Conservation (phyloP, 2,113 vertebrate genomes). For the Hippocampus abdominalis region DNA sequence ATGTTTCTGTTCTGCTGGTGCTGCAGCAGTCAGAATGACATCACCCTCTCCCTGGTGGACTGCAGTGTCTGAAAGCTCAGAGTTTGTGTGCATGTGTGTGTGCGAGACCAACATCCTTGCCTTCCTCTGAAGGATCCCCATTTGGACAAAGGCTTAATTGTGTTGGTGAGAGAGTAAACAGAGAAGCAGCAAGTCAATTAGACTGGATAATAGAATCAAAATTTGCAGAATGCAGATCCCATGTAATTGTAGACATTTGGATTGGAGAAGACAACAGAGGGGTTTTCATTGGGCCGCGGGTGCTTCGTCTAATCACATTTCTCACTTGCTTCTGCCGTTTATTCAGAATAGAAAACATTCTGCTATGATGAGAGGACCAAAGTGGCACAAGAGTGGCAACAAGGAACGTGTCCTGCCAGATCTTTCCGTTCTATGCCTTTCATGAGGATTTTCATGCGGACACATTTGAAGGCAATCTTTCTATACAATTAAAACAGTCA, state of each 20-base stretch:
- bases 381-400: not conserved
- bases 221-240: not conserved
- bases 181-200: not conserved
- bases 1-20: constrained; percentile 41
- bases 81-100: constrained; percentile 19
- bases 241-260: constrained; percentile 5
- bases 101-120: not conserved
- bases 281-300: not conserved
- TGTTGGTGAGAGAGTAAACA: constrained; percentile 7
- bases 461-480: not conserved
- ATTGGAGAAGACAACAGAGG: constrained; percentile 6
- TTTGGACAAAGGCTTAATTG: constrained; percentile 10
- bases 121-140: constrained; percentile 6
- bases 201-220: not conserved
- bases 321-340: not conserved
- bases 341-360: not conserved
- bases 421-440: not conserved
- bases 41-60: constrained; percentile 58
- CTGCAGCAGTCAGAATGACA: constrained; percentile 74
- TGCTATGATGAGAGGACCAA: not conserved
- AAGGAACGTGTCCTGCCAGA: not conserved
- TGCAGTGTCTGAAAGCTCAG: constrained; percentile 59
- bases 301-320: not conserved
- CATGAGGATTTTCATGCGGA: not conserved
- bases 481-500: not conserved